phyloP scores from a whole-genome alignment of 2,113 vertebrate genomes.

The Phocoena phocoena region DNA sequence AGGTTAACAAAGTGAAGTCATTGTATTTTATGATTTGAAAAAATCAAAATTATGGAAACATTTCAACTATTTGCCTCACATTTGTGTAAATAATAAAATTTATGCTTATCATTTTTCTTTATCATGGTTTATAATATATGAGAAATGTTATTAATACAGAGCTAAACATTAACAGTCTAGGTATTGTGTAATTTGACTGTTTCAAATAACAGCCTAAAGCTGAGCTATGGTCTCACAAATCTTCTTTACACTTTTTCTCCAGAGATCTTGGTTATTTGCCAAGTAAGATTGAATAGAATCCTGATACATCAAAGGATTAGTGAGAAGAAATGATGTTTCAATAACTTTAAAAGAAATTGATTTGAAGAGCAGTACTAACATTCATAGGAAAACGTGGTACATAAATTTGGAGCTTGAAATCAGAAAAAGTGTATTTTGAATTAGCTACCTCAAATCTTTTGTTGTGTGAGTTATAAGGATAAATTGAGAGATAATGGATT shows the following conservation, averaged over 20 bases:
- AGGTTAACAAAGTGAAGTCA: not conserved
- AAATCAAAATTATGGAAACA: not conserved
- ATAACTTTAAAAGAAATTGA: slow-evolving; percentile 11
- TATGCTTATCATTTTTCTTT: not conserved
- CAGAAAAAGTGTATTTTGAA: not conserved
- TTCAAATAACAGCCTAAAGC: not conserved
- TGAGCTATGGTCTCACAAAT: not conserved
- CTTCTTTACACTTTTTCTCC: not conserved
- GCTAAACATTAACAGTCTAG: not conserved
- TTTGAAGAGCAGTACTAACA: not conserved
- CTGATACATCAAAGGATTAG: not conserved
- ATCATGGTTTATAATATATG: not conserved
- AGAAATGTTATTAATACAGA: not conserved
- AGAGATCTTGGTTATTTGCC: not conserved
- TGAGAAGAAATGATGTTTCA: not conserved
- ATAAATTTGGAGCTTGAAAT: not conserved
- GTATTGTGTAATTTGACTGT: not conserved
- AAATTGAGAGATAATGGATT: not conserved
- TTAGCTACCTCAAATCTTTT: not conserved
- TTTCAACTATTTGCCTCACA: not conserved
- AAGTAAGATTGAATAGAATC: not conserved
- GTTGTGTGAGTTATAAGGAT: not conserved
- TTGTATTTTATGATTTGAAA: not conserved
- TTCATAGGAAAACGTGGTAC: not conserved
- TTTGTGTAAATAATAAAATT: not conserved